Evolutionary conservation across 2,797 vertebrate genomes (phyloP), one percentile per base, ranked within the genome.

Genomic region (Pseudocheirus occidentalis): DNA sequence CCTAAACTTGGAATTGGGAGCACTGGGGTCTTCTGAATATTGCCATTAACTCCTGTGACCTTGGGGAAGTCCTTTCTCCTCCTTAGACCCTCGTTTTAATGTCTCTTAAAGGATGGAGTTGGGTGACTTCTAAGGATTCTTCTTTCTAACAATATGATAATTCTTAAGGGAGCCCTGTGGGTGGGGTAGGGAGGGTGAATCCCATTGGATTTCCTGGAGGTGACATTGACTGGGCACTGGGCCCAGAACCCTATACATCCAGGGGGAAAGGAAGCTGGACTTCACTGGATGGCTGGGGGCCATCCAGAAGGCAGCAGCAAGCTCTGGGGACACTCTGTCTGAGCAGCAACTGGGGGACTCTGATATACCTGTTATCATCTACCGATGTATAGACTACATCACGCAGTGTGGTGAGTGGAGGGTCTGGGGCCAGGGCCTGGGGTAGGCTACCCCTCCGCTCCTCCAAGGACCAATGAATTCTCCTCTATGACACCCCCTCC

Each of bases 321-420:
- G 99, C 91, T 98, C 99, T 0, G 99, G 99, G 46, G 99, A 99
- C 98, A 99, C 99, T 0, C 97, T 99, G 97, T 99, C 99, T 0
- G 99, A 99, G 97, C 99, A 99, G 98, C 99, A 99, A 98, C 99
- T 99, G 90, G 99, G 99, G 0, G 99, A 99, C 59, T 98, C 98
- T 0, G 99, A 99, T 1, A 99, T 99, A 13, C 99, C 99, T 0
- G 98, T 99, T 97, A 99, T 99, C 3, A 99, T 99, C 87, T 99
- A 99, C 89, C 99, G 99, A 95, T 99, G 99, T 97, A 99, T 99
- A 1, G 98, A 98, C 97, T 99, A 99, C 98, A 99, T 99, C 99
- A 99, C 99, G 0, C 99, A 99, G 97, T 99, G 98, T 0, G 99
- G 99, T 99, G 98, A 95, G 98, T 50, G 40, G 7, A 0, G 21